Evolutionary conservation across 2,797 vertebrate species (phyloP), one percentile per base, ranked within the genome.

Genomic region (Micrastur ruficollis): DNA sequence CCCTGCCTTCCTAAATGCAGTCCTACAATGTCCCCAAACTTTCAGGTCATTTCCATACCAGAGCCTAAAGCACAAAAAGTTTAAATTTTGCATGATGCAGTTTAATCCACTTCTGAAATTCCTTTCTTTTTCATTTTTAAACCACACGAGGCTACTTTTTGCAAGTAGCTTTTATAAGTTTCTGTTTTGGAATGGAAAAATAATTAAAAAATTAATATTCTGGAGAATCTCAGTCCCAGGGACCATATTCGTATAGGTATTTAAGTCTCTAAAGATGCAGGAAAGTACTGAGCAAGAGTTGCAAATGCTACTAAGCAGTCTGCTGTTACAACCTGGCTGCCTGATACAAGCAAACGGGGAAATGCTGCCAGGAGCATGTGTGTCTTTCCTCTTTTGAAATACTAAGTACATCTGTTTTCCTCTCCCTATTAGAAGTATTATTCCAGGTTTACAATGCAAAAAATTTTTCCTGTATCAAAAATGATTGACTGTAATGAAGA

Each of bases 121-220:
- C 0, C 1, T 67, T 85, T 66, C 12, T 40, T 73, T 82, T 81
- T 81, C n/a, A 32, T 71, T 86, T 75, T 19, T 62, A 86, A 94
- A n/a, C 25, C 55, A 40, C 0, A 0, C 14, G 27, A 65, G 50
- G 27, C 58, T 88, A 53, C 16, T 83, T 87, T 73, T 68, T 93
- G 9, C 27, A n/a, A 70, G n/a, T 14, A 46, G 25, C n/a, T 89
- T 93, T 85, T 85, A 32, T 42, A 59, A 21, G 25, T 73, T 86
- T 91, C 68, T 71, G 4, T 82, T 93, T 75, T 81, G 62, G 62
- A 94, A 81, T 31, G 5, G 50, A 68, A 34, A 86, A 79, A 59
- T 52, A 72, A 73, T 74, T 89, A 0, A 80, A 65, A 86, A 93
- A 23, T 78, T 8, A 63, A 34, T 78, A 18, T 72, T 90, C 81